Base-by-base conservation (phyloP, 1,140 invertebrate genomes). In the Bombus haemorrhoidalis region DNA sequence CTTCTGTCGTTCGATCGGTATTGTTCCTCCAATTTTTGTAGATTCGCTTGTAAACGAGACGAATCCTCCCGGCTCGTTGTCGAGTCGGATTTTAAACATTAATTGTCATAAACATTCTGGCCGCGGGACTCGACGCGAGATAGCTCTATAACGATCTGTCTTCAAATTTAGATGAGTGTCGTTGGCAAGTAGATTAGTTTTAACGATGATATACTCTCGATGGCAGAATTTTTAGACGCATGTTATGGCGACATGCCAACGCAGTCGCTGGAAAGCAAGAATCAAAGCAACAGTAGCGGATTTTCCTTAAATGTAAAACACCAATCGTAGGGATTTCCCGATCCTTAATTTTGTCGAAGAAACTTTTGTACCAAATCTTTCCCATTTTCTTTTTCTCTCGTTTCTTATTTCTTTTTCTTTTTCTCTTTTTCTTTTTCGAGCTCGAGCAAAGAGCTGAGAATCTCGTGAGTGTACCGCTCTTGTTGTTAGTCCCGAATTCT, bases 81-180 rank as follows among this genome's bases (percentile, higher is more conserved):
- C 75, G 57, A 77, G 57, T 77, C 57, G 53, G 41, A 39, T 28
- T 64, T 77, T 18, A 64, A 32, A 41, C 75, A 43, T 77, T 64
- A 39, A 62, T 18, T 22, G 32, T 79, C 77, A 41, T 81, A 6
- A 43, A 59, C 59, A 57, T 57, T 66, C 47, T 81, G 34, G 37
- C 59, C 71, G 79, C 78, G 79, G 59, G 78, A 66, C 78, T 57
- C 78, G 83, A 85, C 57, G 69, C 83, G 83, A 59, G 76, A 72
- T 78, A 78, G 64, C 82, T 78, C 82, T 72, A 66, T 79, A 84
- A 84, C 78, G 59, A 81, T 75, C 69, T 85, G 78, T 85, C 77
- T 81, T 81, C 68, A 41, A 85, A 72, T 66, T 57, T 85, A 85
- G 84, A 81, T 85, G 84, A 85, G 68, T 75, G 84, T 85, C 79